Evolutionary conservation across 2,888 invertebrate species (phyloP).

Genomic region (Zootermopsis nevadensis): DNA sequence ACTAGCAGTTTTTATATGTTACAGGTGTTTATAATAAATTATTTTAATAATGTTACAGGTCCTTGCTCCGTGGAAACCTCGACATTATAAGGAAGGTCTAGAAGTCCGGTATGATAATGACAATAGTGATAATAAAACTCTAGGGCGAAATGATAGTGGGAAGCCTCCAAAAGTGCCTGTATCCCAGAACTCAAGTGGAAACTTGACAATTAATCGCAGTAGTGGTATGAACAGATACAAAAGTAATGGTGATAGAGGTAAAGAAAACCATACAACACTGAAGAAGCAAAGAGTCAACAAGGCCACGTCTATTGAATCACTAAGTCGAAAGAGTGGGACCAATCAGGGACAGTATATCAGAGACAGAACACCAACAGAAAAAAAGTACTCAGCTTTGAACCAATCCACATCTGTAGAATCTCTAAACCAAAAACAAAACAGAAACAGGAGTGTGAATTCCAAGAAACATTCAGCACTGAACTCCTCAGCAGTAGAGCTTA

Average conservation of each 20-base stretch:
- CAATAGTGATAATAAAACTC: conserved; percentile 61
- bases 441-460: conserved; percentile 15
- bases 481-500: conserved; percentile 46
- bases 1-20: too few species aligned
- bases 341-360: conserved; percentile 18
- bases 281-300: conserved; percentile 44
- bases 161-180: conserved; percentile 52
- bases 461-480: conserved; percentile 46
- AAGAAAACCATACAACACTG: neutral
- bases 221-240: conserved; percentile 57
- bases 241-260: conserved; percentile 53
- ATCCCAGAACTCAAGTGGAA: conserved; percentile 57
- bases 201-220: conserved; percentile 61
- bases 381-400: conserved; percentile 57
- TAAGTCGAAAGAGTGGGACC: conserved; percentile 40
- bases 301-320: conserved; percentile 45
- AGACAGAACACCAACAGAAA: conserved; percentile 65
- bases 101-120: conserved; percentile 67
- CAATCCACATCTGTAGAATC: conserved; percentile 47
- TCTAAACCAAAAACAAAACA: conserved; percentile 63
- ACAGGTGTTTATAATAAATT: neutral
- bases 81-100: conserved; percentile 76
- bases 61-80: conserved; percentile 86
- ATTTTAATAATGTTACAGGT: conserved; percentile 61
- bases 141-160: conserved; percentile 33